A percentile compares a stretch with the other conserved stretches of the same genome.
phyloP scores from a whole-genome alignment of 2,888 invertebrate genomes.

The Coenonympha arcania region DNA sequence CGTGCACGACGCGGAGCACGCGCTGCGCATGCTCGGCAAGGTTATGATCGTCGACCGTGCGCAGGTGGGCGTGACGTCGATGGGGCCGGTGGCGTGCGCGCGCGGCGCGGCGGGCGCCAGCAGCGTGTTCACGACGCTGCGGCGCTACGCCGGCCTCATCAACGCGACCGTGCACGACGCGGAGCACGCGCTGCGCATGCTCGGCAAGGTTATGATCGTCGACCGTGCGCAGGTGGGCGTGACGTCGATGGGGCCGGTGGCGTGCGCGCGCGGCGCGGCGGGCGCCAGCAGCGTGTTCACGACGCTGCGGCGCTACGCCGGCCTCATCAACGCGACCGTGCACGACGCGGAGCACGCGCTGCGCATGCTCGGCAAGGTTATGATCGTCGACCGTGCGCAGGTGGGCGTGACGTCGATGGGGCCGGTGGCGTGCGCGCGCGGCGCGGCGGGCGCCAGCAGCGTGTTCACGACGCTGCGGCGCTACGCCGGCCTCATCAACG shows the following conservation, averaged over 20 bases:
- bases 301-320: conserved; percentile 44
- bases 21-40: conserved; percentile 42
- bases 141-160: conserved; percentile 45
- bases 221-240: conserved; percentile 34
- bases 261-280: conserved; percentile 36
- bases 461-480: conserved; percentile 53
- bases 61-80: conserved; percentile 46
- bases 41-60: too few relatives aligned
- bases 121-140: conserved; percentile 57
- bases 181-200: conserved; percentile 41
- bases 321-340: conserved; percentile 50
- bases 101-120: conserved; percentile 33
- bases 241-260: conserved; percentile 56
- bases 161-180: conserved; percentile 47
- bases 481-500: conserved; percentile 49
- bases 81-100: conserved; percentile 54
- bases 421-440: conserved; percentile 43
- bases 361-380: too few relatives aligned
- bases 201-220: too few relatives aligned
- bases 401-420: conserved; percentile 57
- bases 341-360: conserved; percentile 38
- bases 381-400: too few relatives aligned
- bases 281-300: conserved; percentile 58
- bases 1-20: conserved; percentile 40
- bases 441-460: conserved; percentile 40